Conservation (phyloP, 2,888 invertebrate genomes). For the Sesia bembeciformis region DNA sequence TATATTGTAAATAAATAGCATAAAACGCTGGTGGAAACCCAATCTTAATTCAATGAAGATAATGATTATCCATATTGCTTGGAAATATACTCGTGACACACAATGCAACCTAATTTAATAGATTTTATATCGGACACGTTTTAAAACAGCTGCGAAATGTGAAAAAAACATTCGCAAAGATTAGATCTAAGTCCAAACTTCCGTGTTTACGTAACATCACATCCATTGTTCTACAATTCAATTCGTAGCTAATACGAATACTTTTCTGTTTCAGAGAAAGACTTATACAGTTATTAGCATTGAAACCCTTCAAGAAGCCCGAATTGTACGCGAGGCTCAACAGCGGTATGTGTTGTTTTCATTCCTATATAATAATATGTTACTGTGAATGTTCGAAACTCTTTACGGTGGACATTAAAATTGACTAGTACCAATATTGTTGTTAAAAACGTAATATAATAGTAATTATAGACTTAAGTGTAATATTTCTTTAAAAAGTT, state of each 20-base stretch:
- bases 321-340: slow-evolving; percentile 88
- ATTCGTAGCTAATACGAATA: background rate
- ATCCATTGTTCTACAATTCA: background rate
- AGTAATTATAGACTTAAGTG: background rate
- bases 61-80: too few species aligned
- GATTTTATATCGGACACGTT: too few species aligned
- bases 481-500: background rate
- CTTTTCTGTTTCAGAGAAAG: slow-evolving; percentile 84
- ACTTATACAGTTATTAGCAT: slow-evolving; percentile 93
- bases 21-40: too few species aligned
- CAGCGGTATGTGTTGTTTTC: slow-evolving; percentile 77
- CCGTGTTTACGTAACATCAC: background rate
- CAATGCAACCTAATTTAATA: too few species aligned
- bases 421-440: background rate
- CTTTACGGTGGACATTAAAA: background rate
- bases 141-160: background rate
- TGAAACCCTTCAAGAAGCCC: slow-evolving; percentile 94
- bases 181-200: background rate
- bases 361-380: too few species aligned
- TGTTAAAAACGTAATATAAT: background rate
- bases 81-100: too few species aligned
- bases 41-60: too few species aligned
- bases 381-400: too few species aligned
- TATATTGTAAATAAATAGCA: too few species aligned
- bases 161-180: slow-evolving; percentile 2